These are phyloP conservation scores for Indri indri DNA, from an alignment of 2,113 vertebrate genomes.

Conservation along the genomic window DNA sequence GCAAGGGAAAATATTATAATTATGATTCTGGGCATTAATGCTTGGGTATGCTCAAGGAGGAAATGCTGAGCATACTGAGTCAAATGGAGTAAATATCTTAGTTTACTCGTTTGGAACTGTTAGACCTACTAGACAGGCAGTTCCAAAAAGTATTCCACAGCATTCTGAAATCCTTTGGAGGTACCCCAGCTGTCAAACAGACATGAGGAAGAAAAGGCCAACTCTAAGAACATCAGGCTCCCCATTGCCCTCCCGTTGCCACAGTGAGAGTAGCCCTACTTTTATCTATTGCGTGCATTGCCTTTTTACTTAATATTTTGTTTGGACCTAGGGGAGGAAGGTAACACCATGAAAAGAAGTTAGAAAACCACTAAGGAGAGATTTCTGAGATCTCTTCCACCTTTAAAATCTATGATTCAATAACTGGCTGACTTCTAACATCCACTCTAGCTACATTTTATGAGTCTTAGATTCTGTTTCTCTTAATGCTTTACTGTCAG, in stretches of 20 bases:
- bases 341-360: constrained; percentile 16
- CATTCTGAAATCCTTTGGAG: background rate
- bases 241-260: background rate
- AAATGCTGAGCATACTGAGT: background rate
- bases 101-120: background rate
- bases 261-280: background rate
- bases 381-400: background rate
- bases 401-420: constrained; percentile 27
- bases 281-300: background rate
- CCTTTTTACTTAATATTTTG: background rate
- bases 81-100: background rate
- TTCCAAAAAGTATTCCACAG: background rate
- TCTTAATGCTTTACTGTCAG: constrained; percentile 13
- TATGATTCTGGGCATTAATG: background rate
- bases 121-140: background rate
- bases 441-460: background rate
- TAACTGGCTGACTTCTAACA: background rate
- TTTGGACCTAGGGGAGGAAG: background rate
- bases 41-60: background rate
- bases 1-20: background rate
- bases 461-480: constrained; percentile 46
- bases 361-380: background rate
- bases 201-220: background rate
- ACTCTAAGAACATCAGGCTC: background rate
- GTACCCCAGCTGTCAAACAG: background rate